Percentiles rank a stretch among this genome's conserved stretches.
phyloP scores from a whole-genome alignment of 2,113 vertebrate genomes.

The Caracal caracal region DNA sequence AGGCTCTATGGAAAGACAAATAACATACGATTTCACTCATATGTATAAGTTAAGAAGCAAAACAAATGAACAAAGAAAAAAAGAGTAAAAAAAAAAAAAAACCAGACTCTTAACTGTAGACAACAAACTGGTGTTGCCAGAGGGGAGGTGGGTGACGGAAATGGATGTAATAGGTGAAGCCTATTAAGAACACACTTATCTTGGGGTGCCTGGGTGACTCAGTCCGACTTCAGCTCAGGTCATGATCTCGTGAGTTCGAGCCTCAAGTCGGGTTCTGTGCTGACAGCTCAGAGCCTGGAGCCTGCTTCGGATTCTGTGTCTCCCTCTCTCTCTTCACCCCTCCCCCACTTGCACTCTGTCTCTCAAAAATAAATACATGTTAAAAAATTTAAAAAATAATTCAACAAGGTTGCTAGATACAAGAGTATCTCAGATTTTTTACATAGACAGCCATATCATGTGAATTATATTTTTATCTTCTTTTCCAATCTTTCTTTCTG shows the following conservation, averaged over 20 bases:
- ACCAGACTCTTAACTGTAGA: background rate
- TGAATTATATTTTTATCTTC: slow-evolving; percentile 14
- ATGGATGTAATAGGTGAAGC: background rate
- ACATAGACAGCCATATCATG: background rate
- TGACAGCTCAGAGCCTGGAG: no score
- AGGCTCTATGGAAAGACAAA: background rate
- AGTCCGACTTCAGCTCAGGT: no score
- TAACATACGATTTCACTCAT: background rate
- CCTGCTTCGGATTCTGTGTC: no score
- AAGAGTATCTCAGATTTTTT: background rate
- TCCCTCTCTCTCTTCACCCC: no score
- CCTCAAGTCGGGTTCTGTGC: no score
- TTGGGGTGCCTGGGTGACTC: no score
- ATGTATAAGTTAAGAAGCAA: background rate
- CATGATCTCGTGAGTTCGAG: no score
- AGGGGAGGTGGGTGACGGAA: background rate
- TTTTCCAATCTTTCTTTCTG: background rate
- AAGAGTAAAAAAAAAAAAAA: background rate
- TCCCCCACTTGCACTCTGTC: no score
- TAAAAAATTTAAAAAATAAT: no score
- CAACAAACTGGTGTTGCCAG: background rate
- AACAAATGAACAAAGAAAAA: background rate
- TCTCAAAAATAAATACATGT: no score
- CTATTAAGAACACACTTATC: background rate
- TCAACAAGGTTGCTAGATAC: no score